Conservation (phyloP, 2,113 vertebrate genomes). For the Choloepus hoffmanni region DNA sequence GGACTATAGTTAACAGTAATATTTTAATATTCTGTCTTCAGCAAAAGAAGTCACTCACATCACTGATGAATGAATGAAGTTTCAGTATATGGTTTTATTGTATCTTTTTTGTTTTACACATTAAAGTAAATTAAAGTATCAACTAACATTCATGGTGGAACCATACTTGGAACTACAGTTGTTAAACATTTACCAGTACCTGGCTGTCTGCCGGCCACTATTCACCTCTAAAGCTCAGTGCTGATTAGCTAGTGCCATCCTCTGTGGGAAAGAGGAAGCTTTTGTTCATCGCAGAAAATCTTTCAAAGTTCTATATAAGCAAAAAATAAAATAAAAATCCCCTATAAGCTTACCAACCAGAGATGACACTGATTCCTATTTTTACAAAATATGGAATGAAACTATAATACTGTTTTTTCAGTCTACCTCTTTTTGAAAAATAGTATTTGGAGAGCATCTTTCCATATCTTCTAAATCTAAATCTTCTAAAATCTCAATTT, state of each 20-base stretch:
- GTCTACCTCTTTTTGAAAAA: background rate
- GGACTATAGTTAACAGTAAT: too few species aligned
- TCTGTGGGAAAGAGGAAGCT: background rate
- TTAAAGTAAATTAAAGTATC: background rate
- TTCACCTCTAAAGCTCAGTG: background rate
- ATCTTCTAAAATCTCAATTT: background rate
- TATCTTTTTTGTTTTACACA: background rate
- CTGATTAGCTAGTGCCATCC: background rate
- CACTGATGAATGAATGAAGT: background rate
- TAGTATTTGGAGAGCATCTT: background rate
- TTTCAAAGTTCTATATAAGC: background rate
- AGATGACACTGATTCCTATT: background rate
- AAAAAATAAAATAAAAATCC: background rate
- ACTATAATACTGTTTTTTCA: background rate
- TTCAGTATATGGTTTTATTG: background rate
- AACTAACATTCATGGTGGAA: background rate
- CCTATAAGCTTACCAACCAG: background rate
- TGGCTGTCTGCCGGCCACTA: rapidly evolving
- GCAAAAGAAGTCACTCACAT: background rate
- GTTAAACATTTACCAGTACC: background rate
- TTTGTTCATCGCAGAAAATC: background rate
- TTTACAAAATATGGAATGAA: background rate
- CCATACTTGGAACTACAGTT: background rate
- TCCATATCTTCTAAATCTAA: background rate
- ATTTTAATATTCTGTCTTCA: background rate